Percentiles rank a stretch among this genome's conserved stretches.
Evolutionary conservation across 2,888 invertebrate species (phyloP).

Genomic region (Melipona beecheii): DNA sequence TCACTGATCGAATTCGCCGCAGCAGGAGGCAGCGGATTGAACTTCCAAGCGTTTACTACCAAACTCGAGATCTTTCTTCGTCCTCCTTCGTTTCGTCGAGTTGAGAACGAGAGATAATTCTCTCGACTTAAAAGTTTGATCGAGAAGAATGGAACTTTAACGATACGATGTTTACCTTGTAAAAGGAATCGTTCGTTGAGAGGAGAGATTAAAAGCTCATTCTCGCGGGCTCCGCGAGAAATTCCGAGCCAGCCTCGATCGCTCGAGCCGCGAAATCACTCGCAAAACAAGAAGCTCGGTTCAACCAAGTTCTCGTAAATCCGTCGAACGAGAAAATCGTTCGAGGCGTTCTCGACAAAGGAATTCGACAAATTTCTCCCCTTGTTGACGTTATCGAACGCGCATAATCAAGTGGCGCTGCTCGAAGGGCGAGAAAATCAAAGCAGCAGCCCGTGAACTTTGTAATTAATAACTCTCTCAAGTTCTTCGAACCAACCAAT

Average conservation of each 20-base stretch:
- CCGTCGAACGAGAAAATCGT: conserved; percentile 11
- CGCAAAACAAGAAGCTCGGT: conserved; percentile 18
- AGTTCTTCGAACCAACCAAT: too few relatives aligned
- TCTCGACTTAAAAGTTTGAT: conserved; percentile 19
- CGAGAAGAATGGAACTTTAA: conserved; percentile 24
- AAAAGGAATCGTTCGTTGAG: conserved; percentile 24
- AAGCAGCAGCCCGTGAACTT: too few relatives aligned
- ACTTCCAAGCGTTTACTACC: neutral
- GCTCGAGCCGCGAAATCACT: conserved; percentile 7
- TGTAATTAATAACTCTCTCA: too few relatives aligned
- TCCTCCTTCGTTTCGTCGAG: neutral
- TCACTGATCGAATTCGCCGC: neutral
- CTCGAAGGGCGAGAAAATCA: too few relatives aligned
- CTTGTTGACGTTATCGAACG: neutral
- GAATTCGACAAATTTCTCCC: neutral
- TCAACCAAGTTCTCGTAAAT: conserved; percentile 12
- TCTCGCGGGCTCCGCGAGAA: conserved; percentile 26
- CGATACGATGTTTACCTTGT: conserved; percentile 38
- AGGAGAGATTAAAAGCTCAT: conserved; percentile 46
- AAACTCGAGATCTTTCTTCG: neutral
- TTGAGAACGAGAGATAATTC: neutral
- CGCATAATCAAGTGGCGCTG: neutral
- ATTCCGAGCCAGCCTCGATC: conserved; percentile 22
- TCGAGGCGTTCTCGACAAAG: neutral
- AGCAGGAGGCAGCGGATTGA: neutral